Evolutionary conservation across 2,113 vertebrate genomes (phyloP), one percentile per base, ranked within the genome.

Genomic region (Pelobates fuscus): DNA sequence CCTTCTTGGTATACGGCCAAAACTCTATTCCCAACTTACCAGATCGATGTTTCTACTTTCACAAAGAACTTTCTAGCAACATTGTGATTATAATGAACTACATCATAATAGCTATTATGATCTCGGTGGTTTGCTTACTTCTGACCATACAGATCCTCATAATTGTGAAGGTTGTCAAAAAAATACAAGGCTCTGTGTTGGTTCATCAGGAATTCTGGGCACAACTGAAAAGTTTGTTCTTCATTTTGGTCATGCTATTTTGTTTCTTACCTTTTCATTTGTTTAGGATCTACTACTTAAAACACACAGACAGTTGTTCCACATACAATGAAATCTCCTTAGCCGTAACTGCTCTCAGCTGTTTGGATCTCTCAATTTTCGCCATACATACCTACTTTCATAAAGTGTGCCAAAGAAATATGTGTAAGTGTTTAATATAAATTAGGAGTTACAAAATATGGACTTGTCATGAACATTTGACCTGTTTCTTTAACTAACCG

Each of bases 251-350:
- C 71, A 93, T 96, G 77, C 77, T 95, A 21, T 59, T 87, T 60
- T 96, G 93, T 77, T 93, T 96, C 63, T 83, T 94, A 37, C 95
- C 96, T 6, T 95, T 95, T 78, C 94, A 95, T 25, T 41, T 93
- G 24, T 98, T 95, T 6, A 86, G 96, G 14, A 64, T 91, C 15
- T 83, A 89, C 68, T 98, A 95, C 68, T 23, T 93, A 58, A 11
- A 91, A 1, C 17, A 57, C 0, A 0, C 81, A 1, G 0, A 1
- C 0, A 0, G 25, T 0, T 29, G 1, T 84, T 55, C 77, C 27
- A 80, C 69, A 54, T 90, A 88, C 29, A 98, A 98, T 14, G 96
- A 98, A 71, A 83, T 98, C 24, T 92, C 94, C 72, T 64, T 98
- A 78, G 92, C 93, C 52, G 27, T 96, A 66, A 97, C 94, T 20